These are phyloP conservation scores for Sinocyclocheilus anshuiensis DNA, from an alignment of 2,113 vertebrate species.

Conservation along the genomic window DNA sequence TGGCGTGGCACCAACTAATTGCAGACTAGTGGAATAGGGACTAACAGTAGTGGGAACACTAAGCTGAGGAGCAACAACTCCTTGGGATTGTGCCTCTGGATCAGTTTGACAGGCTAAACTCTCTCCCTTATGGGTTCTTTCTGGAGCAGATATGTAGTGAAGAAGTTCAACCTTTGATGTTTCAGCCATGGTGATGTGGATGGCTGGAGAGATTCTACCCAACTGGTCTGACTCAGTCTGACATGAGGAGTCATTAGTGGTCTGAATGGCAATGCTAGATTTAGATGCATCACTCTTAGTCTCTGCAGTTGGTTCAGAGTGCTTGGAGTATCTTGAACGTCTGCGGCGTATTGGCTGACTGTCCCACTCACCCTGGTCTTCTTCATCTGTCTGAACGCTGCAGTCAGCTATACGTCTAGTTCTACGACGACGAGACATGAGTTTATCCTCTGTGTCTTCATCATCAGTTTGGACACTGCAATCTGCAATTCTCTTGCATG, in stretches of 20 bases:
- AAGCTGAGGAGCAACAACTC: slow-evolving; percentile 85
- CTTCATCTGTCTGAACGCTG: slow-evolving; percentile 95
- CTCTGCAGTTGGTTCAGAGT: slow-evolving; percentile 82
- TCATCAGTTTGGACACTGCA: slow-evolving; percentile 97
- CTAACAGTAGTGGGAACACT: slow-evolving; percentile 88
- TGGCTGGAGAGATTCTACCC: slow-evolving; percentile 89
- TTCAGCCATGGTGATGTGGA: slow-evolving; percentile 91
- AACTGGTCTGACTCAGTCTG: slow-evolving; percentile 93
- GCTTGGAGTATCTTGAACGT: slow-evolving; percentile 85
- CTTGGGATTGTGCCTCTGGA: slow-evolving; percentile 85
- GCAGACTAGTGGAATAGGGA: slow-evolving; percentile 90
- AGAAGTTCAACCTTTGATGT: slow-evolving; percentile 90
- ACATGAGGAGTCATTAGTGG: slow-evolving; percentile 93
- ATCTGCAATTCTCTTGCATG: slow-evolving; percentile 84
- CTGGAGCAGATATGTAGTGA: slow-evolving; percentile 93
- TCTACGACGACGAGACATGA: slow-evolving; percentile 86
- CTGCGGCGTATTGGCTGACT: slow-evolving; percentile 90
- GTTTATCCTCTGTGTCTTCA: slow-evolving; percentile 91
- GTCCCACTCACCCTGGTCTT: slow-evolving; percentile 93
- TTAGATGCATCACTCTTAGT: slow-evolving; percentile 80
- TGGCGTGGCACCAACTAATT: slow-evolving; percentile 85
- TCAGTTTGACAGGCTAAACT: slow-evolving; percentile 98
- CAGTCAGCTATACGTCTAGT: slow-evolving; percentile 88
- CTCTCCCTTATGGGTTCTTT: slow-evolving; percentile 91
- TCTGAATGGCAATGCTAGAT: slow-evolving; percentile 94